A percentile compares a stretch with the other conserved stretches of the same genome.
Conservation (phyloP, 2,888 invertebrate species). For the Ariolimax columbianus region DNA sequence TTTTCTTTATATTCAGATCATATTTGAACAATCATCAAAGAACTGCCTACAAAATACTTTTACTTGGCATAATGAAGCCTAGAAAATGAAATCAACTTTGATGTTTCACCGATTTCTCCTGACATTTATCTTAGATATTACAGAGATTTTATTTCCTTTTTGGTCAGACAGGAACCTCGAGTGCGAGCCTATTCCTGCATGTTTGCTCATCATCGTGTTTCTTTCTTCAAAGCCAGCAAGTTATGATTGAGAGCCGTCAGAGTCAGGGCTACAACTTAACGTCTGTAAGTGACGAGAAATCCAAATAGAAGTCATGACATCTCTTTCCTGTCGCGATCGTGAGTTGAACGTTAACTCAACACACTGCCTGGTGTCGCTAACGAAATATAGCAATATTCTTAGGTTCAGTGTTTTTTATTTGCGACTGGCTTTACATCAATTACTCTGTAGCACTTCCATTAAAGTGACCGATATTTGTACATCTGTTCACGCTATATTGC, state of each 20-base stretch:
- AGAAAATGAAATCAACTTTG: conserved; percentile 2
- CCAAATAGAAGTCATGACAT: neutral
- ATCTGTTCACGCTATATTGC: too few relatives aligned
- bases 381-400: too few relatives aligned
- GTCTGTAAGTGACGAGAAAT: neutral
- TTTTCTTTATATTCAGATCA: too few relatives aligned
- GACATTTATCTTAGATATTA: conserved; percentile 29
- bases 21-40: too few relatives aligned
- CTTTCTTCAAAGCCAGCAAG: conserved; percentile 15
- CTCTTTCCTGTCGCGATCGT: too few relatives aligned
- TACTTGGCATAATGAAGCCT: neutral
- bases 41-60: neutral
- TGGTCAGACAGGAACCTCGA: neutral
- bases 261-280: neutral
- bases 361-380: too few relatives aligned
- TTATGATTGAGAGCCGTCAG: conserved; percentile 18
- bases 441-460: too few relatives aligned
- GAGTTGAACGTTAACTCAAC: neutral
- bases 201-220: conserved; percentile 21
- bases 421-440: too few relatives aligned
- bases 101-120: neutral
- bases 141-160: neutral
- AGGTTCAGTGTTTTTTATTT: too few relatives aligned
- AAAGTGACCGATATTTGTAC: too few relatives aligned
- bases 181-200: conserved; percentile 15